These are phyloP conservation scores for Spodoptera picta DNA, from an alignment of 2,888 invertebrate species.

Conservation along the genomic window DNA sequence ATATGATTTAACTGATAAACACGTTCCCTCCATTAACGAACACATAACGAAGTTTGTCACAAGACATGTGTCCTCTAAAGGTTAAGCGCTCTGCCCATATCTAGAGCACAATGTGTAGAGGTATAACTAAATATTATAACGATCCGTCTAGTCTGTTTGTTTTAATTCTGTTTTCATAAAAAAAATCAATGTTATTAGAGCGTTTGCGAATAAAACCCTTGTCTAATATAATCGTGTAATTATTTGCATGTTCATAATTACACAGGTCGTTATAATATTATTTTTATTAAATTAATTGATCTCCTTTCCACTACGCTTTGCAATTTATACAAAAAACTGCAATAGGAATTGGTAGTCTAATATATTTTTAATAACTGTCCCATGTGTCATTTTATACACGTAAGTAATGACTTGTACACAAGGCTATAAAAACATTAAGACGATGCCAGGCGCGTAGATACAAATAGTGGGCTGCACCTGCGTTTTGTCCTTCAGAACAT, in stretches of 20 bases:
- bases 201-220: too few species aligned
- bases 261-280: too few species aligned
- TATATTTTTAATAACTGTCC: constrained; percentile 25
- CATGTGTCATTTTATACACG: constrained; percentile 13
- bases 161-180: not conserved
- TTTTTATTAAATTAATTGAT: too few species aligned
- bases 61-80: constrained; percentile 53
- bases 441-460: constrained; percentile 24
- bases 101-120: constrained; percentile 31
- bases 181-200: too few species aligned
- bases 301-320: too few species aligned
- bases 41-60: constrained; percentile 49
- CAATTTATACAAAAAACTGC: too few species aligned
- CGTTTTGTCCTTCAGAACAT: constrained; percentile 49
- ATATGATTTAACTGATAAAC: constrained; percentile 46
- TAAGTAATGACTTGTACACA: constrained; percentile 35
- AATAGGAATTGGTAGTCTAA: constrained; percentile 10
- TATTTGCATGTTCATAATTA: too few species aligned
- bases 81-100: constrained; percentile 51
- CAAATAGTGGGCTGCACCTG: constrained; percentile 48
- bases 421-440: constrained; percentile 16
- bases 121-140: constrained; percentile 1
- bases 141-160: constrained; percentile 19
- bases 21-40: constrained; percentile 32
- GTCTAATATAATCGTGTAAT: too few species aligned